Evolutionary conservation across 2,113 vertebrate genomes (phyloP).

Genomic region (Clupea harengus): DNA sequence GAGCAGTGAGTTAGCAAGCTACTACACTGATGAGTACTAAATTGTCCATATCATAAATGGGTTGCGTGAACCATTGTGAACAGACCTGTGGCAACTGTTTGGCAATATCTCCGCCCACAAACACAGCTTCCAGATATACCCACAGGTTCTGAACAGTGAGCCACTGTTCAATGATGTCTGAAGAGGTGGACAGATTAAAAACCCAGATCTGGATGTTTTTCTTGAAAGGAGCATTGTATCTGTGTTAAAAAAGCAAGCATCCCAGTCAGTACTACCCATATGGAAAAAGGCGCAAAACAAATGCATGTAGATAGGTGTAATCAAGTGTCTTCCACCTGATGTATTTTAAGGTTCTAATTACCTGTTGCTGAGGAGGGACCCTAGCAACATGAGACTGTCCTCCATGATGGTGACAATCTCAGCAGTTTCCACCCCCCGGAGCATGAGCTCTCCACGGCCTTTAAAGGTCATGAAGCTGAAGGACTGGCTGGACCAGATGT

Average conservation of each 20-base stretch:
- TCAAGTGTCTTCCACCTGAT: not conserved
- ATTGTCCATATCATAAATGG: not conserved
- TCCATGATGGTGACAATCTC: slow-evolving; percentile 76
- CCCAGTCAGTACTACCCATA: not conserved
- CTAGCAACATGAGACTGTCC: slow-evolving; percentile 80
- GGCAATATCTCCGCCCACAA: slow-evolving; percentile 86
- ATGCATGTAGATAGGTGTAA: not conserved
- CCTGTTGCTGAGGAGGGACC: slow-evolving; percentile 80
- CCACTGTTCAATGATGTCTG: slow-evolving; percentile 85
- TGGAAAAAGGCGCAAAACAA: not conserved
- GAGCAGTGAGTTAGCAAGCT: not conserved
- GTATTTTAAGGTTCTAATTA: slow-evolving; percentile 38
- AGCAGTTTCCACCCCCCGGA: slow-evolving; percentile 74
- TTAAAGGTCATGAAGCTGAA: slow-evolving; percentile 77
- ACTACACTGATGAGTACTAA: not conserved
- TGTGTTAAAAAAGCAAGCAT: slow-evolving; percentile 49
- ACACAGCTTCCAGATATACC: slow-evolving; percentile 89
- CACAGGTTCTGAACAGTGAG: slow-evolving; percentile 86
- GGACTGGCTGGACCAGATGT: slow-evolving; percentile 74
- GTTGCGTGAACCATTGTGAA: not conserved
- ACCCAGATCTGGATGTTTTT: slow-evolving; percentile 86
- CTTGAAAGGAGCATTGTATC: slow-evolving; percentile 83
- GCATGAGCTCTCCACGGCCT: slow-evolving; percentile 76
- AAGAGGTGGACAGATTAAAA: slow-evolving; percentile 78
- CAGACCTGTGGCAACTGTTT: slow-evolving; percentile 86